Evolutionary conservation across 2,888 invertebrate genomes (phyloP).

Genomic region (Unio delphinus): DNA sequence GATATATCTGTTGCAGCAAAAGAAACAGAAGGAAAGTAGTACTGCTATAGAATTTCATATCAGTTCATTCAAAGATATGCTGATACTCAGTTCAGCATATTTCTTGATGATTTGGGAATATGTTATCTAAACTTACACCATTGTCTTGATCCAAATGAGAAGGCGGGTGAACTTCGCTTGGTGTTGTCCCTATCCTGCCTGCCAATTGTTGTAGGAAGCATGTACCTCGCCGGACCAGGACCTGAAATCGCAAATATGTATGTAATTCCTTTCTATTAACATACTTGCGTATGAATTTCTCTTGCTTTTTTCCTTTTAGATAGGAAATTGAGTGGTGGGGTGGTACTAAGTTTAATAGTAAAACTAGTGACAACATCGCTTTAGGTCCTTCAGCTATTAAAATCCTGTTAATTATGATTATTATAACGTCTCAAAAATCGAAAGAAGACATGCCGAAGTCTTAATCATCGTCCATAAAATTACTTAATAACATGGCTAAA

Average conservation of each 20-base stretch:
- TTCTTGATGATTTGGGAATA: not conserved
- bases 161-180: slow-evolving; percentile 44
- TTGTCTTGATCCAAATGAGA: slow-evolving; percentile 50
- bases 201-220: slow-evolving; percentile 52
- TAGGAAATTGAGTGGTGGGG: not conserved
- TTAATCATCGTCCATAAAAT: too few relatives aligned
- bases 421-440: too few relatives aligned
- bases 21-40: too few relatives aligned
- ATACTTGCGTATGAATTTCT: too few relatives aligned
- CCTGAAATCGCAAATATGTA: slow-evolving; percentile 29
- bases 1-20: too few relatives aligned
- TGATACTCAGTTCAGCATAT: not conserved
- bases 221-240: slow-evolving; percentile 55
- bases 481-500: too few relatives aligned
- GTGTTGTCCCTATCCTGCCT: slow-evolving; percentile 40
- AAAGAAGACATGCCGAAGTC: too few relatives aligned
- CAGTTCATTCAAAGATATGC: not conserved
- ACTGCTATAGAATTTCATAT: too few relatives aligned
- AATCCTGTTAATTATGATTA: too few relatives aligned
- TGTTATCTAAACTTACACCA: slow-evolving; percentile 37
- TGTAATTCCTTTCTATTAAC: not conserved
- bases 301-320: too few relatives aligned
- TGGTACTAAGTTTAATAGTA: not conserved
- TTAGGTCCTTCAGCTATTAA: not conserved
- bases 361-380: not conserved